phyloP scores from a whole-genome alignment of 2,888 invertebrate genomes.

The Dolichopus griseipennis region DNA sequence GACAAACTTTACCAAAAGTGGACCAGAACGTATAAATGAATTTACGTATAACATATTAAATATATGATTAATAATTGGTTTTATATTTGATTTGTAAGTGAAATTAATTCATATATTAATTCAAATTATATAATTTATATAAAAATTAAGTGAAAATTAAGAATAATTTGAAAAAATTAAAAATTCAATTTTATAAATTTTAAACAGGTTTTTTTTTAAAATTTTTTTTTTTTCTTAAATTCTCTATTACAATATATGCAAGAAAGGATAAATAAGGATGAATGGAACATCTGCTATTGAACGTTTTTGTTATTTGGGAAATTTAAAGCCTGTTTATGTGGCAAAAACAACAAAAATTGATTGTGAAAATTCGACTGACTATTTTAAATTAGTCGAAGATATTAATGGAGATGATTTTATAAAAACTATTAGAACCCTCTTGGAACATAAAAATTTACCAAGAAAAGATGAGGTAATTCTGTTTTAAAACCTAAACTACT shows the following conservation, averaged over 20 bases:
- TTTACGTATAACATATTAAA: too few relatives aligned
- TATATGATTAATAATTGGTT: too few relatives aligned
- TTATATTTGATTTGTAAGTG: too few relatives aligned
- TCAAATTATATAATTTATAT: too few relatives aligned
- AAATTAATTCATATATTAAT: too few relatives aligned
- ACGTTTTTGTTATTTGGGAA: conserved; percentile 34
- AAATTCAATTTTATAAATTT: too few relatives aligned
- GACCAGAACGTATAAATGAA: conserved; percentile 9
- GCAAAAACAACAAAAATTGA: conserved; percentile 20
- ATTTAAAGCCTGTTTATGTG: conserved; percentile 29
- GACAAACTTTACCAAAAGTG: too few relatives aligned
- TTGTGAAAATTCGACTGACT: conserved; percentile 20
- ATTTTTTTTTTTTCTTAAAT: neutral
- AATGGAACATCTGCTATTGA: conserved; percentile 19
- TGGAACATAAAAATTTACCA: conserved; percentile 25
- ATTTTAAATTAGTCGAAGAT: conserved; percentile 20
- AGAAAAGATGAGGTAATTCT: conserved; percentile 36
- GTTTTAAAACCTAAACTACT: neutral
- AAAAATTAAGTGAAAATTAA: too few relatives aligned
- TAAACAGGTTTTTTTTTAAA: too few relatives aligned
- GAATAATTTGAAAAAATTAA: too few relatives aligned
- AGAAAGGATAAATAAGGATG: neutral
- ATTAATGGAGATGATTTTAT: conserved; percentile 25
- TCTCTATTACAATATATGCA: neutral
- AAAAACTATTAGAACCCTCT: conserved; percentile 22